phyloP scores from a whole-genome alignment of 2,888 invertebrate genomes.

The Agrotis exclamationis region DNA sequence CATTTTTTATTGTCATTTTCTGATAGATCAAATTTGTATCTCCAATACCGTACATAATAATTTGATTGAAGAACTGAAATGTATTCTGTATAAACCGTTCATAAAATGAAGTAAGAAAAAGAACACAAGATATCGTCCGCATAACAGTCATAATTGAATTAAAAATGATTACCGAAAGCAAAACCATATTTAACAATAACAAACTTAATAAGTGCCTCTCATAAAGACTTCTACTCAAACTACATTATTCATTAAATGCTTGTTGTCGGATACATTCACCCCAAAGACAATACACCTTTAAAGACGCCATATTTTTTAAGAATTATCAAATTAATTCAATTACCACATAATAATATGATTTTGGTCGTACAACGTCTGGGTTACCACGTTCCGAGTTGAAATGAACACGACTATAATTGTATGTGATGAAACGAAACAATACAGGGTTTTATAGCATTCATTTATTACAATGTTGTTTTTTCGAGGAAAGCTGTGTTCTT shows the following conservation, averaged over 20 bases:
- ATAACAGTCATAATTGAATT: slow-evolving; percentile 21
- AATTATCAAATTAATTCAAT: slow-evolving; percentile 67
- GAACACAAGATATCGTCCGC: background rate
- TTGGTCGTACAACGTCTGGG: slow-evolving; percentile 45
- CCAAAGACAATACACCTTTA: slow-evolving; percentile 55
- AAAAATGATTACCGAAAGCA: slow-evolving; percentile 27
- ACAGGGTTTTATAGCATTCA: slow-evolving; percentile 37
- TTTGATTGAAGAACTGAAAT: background rate
- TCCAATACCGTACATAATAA: background rate
- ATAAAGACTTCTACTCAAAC: slow-evolving; percentile 48
- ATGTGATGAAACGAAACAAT: slow-evolving; percentile 55
- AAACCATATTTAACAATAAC: slow-evolving; percentile 41
- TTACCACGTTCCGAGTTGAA: slow-evolving; percentile 24
- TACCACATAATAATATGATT: slow-evolving; percentile 60
- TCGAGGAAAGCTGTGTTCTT: background rate
- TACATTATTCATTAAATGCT: slow-evolving; percentile 58
- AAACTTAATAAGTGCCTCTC: slow-evolving; percentile 44
- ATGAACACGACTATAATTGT: slow-evolving; percentile 60
- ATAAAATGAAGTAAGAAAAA: background rate
- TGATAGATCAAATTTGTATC: background rate
- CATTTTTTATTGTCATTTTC: background rate
- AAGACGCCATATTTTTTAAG: slow-evolving; percentile 58
- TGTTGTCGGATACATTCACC: slow-evolving; percentile 48
- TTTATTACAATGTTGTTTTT: slow-evolving; percentile 44
- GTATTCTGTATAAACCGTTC: too few relatives aligned